Evolutionary conservation across 2,888 invertebrate species (phyloP), one percentile per base, ranked within the genome.

Genomic region (Caenorhabditis afra): DNA sequence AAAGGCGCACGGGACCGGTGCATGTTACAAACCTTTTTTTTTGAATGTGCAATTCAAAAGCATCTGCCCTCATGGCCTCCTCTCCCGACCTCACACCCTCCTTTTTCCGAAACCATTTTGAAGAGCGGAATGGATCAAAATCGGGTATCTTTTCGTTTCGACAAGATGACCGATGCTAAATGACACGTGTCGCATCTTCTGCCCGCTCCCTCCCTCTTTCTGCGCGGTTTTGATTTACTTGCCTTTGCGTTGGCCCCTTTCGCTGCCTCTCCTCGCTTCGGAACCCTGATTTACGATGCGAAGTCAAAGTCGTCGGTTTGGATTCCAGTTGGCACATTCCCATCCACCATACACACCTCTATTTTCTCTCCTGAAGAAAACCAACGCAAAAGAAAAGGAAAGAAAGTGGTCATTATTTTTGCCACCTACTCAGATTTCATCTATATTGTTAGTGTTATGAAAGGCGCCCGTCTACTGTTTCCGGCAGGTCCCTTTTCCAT

Each of bases 371-470:
- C 35, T 45, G 14, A 50, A 58, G 61, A 49, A 62, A 62, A 70
- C 53, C 62, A 70, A 68, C 58, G 57, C 66, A 58, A 50, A n/a
- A 68, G 23, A 50, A 50, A 49, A 1, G 23, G 23, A 12, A 8
- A 50, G 62, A 61, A 47, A 70, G 71, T 71, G 71, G 71, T 71
- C 71, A 71, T 71, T 71, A 71, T 71, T 64, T 71, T 71, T 53
- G 71, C 23, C 70, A 71, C 55, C 50, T 62, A 37, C 71, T 71
- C 71, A 29, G 22, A 71, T 71, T 71, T 71, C 71, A 70, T 55
- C 12, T 62, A 62, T 22, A 68, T 61, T 52, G 58, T 57, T 66
- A 59, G 52, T 50, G 58, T 58, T 66, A 67, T 45, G 18, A 8
- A 29, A 3, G 39, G 20, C 50, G 35, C 10, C n/a, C 66, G 11